These are phyloP conservation scores for Haliclona indistincta DNA, from an alignment of 37 sponge, comb jelly and placozoan genomes.

Conservation along the genomic window DNA sequence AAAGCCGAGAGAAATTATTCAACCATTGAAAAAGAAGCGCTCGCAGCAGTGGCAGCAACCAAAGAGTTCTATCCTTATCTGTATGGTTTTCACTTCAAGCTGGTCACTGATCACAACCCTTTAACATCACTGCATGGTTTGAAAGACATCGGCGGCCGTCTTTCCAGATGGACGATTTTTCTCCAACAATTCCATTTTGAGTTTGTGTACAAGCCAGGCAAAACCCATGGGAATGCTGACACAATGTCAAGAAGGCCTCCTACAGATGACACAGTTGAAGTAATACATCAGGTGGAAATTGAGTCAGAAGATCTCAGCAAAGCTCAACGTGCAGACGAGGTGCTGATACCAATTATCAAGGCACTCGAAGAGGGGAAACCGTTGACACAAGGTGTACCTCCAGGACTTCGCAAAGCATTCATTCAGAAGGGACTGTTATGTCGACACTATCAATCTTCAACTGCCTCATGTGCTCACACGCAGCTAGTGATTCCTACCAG, in stretches of 20 bases:
- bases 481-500: conserved; percentile 12
- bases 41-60: conserved; percentile 31
- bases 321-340: too few species aligned
- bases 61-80: conserved; percentile 46
- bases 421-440: too few species aligned
- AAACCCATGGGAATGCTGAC: conserved; percentile 33
- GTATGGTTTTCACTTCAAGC: conserved; percentile 22
- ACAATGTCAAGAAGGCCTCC: neutral
- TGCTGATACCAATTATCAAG: too few species aligned
- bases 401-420: too few species aligned
- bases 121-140: conserved; percentile 4
- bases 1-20: conserved; percentile 45
- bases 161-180: conserved; percentile 25
- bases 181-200: conserved; percentile 41
- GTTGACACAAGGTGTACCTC: too few species aligned
- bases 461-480: too few species aligned
- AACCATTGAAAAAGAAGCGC: conserved; percentile 33
- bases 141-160: conserved; percentile 24
- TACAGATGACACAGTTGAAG: too few species aligned
- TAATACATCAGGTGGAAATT: too few species aligned
- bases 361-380: too few species aligned
- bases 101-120: conserved; percentile 50
- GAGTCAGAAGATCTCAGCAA: too few species aligned
- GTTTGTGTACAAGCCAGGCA: conserved; percentile 27
- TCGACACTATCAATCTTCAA: too few species aligned